Conservation (phyloP, 2,113 vertebrate genomes). For the Lophius piscatorius region DNA sequence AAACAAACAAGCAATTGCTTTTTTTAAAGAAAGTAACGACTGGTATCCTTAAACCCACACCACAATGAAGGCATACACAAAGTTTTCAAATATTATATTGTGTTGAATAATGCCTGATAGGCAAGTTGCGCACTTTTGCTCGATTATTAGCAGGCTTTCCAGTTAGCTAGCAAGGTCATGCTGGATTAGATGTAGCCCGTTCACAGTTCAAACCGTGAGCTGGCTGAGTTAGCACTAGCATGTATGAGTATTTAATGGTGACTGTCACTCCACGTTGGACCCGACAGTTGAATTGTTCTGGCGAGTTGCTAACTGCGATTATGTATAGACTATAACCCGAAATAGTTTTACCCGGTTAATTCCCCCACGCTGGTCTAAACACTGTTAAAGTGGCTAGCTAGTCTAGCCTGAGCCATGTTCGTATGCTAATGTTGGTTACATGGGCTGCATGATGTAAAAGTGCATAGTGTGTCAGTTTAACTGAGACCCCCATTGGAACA, state of each 20-base stretch:
- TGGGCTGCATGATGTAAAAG: too few relatives aligned
- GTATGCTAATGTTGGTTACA: too few relatives aligned
- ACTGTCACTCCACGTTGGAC: too few relatives aligned
- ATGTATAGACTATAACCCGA: not conserved
- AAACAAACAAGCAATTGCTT: conserved; percentile 32
- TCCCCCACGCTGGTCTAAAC: not conserved
- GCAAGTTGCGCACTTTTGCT: not conserved
- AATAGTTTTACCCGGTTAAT: not conserved
- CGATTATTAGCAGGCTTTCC: conserved; percentile 25
- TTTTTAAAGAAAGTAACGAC: not conserved
- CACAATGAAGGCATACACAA: rapidly evolving
- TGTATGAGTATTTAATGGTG: too few relatives aligned
- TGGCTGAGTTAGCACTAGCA: not conserved
- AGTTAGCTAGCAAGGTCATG: conserved; percentile 68
- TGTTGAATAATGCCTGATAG: too few relatives aligned
- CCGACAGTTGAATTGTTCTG: too few relatives aligned
- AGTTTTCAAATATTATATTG: rapidly evolving
- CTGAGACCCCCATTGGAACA: too few relatives aligned
- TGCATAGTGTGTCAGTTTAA: too few relatives aligned
- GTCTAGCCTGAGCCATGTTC: not conserved
- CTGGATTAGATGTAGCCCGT: conserved; percentile 36
- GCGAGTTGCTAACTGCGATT: not conserved
- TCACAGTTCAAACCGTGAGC: conserved; percentile 27
- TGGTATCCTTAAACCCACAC: not conserved
- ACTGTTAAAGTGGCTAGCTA: conserved; percentile 27